Evolutionary conservation across 2,797 vertebrate genomes (phyloP).

Genomic region (Syndactyla subalaris): DNA sequence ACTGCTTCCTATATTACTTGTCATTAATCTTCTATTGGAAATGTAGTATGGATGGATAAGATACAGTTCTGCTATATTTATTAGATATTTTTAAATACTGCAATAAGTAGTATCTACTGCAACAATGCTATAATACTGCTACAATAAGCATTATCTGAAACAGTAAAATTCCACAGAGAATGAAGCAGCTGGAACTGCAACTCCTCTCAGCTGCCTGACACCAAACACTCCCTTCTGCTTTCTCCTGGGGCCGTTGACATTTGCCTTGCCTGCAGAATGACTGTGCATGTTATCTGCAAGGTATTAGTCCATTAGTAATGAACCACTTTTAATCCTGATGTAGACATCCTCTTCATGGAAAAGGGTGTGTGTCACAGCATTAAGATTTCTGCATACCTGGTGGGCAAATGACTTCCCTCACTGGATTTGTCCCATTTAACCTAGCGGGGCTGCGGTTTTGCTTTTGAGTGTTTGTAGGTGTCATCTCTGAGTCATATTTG

Average conservation of each 20-base stretch:
- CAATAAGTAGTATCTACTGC: background rate
- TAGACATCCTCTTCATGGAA: background rate
- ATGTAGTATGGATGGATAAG: background rate
- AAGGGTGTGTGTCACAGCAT: background rate
- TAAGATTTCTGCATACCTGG: background rate
- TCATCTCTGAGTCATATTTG: conserved; percentile 4
- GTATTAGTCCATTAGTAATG: background rate
- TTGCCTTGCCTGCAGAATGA: conserved; percentile 26
- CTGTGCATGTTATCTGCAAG: conserved; percentile 6
- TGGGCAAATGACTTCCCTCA: background rate
- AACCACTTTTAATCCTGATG: background rate
- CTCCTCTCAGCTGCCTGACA: background rate
- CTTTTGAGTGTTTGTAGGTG: background rate
- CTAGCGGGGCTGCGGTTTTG: background rate
- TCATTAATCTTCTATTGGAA: background rate
- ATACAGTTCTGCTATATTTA: background rate
- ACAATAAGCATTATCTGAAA: background rate
- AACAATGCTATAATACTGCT: background rate
- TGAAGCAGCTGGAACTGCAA: background rate
- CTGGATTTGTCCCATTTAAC: conserved; percentile 12
- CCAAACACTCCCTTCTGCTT: background rate
- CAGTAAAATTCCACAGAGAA: background rate
- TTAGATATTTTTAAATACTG: background rate
- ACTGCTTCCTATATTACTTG: background rate
- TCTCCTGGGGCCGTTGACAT: background rate